Evolutionary conservation across 2,888 invertebrate genomes (phyloP), one percentile per base, ranked within the genome.

Genomic region (Hypolimnas misippus): DNA sequence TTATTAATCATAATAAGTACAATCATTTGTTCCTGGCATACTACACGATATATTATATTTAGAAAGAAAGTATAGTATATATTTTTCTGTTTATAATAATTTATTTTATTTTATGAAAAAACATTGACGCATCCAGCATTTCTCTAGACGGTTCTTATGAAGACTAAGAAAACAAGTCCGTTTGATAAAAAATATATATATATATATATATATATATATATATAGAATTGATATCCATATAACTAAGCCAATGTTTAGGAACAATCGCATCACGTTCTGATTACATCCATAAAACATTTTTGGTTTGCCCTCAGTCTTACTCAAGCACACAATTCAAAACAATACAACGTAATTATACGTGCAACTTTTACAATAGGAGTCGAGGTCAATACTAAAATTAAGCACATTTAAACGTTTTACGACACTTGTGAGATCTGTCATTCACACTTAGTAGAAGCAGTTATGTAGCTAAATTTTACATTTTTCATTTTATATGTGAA

Each of bases 331-430:
- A 0, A 10, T 46, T 44, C 10, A 6, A 40, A 3, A 46, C 5
- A 21, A 21, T 44, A 12, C 42, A 17, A 8, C 3, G 16, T 16
- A 5, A 40, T n/a, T 19, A 40, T 14, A 42, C 14, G 6, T 4
- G 12, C 19, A 3, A 3, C 19, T 46, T n/a, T 42, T 5, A 21
- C 10, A 17, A 10, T 1, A 42, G 10, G 0, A 10, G 12, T 21
- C 19, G 44, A 46, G 44, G 44, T 46, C 44, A 21, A 21, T n/a
- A 8, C 5, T 46, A 17, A 17, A 42, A 44, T 19, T 21, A 46
- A 46, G 4, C 19, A 19, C 7, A 21, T 19, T 12, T 5, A 21
- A 21, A 10, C 5, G 19, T 21, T 21, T 14, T 14, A n/a, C n/a
- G 3, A 16, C 40, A 19, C 1, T 4, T 21, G 19, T 19, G 17